Evolutionary conservation across 2,888 invertebrate species (phyloP).

Genomic region (Campaea margaritaria): DNA sequence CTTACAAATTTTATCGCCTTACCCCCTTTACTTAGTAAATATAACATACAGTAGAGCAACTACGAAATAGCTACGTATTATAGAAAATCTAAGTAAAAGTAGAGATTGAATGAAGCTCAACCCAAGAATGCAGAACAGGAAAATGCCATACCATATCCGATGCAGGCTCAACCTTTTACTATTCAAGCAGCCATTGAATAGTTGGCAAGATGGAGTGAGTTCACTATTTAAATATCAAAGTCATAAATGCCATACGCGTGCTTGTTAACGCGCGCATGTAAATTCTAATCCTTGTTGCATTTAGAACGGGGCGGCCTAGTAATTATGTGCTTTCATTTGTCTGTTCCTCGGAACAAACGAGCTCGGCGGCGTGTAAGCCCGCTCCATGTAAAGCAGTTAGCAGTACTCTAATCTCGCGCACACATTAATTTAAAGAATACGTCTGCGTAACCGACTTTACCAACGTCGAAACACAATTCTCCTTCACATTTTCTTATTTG

Average conservation of each 20-base stretch:
- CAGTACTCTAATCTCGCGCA: slow-evolving; percentile 82
- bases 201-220: slow-evolving; percentile 39
- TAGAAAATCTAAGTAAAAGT: slow-evolving; percentile 30
- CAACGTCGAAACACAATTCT: slow-evolving; percentile 81
- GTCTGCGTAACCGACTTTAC: slow-evolving; percentile 80
- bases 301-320: slow-evolving; percentile 82
- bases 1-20: too few relatives aligned
- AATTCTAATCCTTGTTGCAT: slow-evolving; percentile 84
- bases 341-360: slow-evolving; percentile 82
- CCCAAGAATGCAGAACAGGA: slow-evolving; percentile 35
- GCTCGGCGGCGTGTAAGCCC: slow-evolving; percentile 72
- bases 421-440: slow-evolving; percentile 85
- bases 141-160: slow-evolving; percentile 42
- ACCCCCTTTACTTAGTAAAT: too few relatives aligned
- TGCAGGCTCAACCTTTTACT: slow-evolving; percentile 40
- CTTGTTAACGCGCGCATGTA: slow-evolving; percentile 80
- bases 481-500: slow-evolving; percentile 85
- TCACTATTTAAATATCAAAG: slow-evolving; percentile 74
- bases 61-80: not conserved
- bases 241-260: slow-evolving; percentile 83
- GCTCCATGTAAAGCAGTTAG: slow-evolving; percentile 84
- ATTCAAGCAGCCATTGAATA: slow-evolving; percentile 36
- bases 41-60: too few relatives aligned
- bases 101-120: slow-evolving; percentile 30
- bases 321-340: slow-evolving; percentile 85